Evolutionary conservation across 2,113 vertebrate species (phyloP).

Genomic region (Thalassarche chlororhynchos): DNA sequence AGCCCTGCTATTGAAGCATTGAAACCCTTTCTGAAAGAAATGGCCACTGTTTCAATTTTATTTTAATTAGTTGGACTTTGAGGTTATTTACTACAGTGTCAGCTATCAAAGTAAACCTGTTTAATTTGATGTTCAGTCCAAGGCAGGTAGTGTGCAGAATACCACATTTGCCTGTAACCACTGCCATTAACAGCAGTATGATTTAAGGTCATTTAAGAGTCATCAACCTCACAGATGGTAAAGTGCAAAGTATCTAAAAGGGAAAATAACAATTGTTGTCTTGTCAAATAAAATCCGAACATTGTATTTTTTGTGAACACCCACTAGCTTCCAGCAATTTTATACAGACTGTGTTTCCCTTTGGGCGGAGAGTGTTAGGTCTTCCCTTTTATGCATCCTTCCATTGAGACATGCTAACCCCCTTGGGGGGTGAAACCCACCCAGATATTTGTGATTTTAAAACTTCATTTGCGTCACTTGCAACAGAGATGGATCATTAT

Average conservation of each 20-base stretch:
- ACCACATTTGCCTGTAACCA: constrained; percentile 49
- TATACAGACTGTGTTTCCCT: constrained; percentile 74
- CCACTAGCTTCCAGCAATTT: constrained; percentile 81
- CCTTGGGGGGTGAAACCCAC: constrained; percentile 77
- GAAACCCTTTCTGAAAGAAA: constrained; percentile 56
- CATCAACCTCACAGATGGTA: constrained; percentile 73
- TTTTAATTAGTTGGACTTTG: constrained; percentile 64
- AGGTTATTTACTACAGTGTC: constrained; percentile 69
- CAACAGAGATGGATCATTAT: constrained; percentile 78
- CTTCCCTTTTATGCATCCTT: constrained; percentile 78
- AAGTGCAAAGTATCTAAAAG: constrained; percentile 66
- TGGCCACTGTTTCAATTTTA: constrained; percentile 47
- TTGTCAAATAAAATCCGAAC: constrained; percentile 76
- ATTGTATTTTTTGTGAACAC: constrained; percentile 78
- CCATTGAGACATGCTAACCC: constrained; percentile 74
- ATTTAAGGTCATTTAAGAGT: constrained; percentile 78
- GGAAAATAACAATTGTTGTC: constrained; percentile 77
- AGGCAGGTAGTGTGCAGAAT: constrained; percentile 32
- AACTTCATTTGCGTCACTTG: constrained; percentile 88
- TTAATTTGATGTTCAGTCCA: constrained; percentile 64
- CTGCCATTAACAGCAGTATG: constrained; percentile 49
- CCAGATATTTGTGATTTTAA: constrained; percentile 82
- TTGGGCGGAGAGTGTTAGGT: constrained; percentile 77
- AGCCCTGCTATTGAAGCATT: constrained; percentile 63
- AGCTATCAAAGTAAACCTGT: constrained; percentile 38